Evolutionary conservation across 2,113 vertebrate genomes (phyloP), one percentile per base, ranked within the genome.

Genomic region (Calypte anna): DNA sequence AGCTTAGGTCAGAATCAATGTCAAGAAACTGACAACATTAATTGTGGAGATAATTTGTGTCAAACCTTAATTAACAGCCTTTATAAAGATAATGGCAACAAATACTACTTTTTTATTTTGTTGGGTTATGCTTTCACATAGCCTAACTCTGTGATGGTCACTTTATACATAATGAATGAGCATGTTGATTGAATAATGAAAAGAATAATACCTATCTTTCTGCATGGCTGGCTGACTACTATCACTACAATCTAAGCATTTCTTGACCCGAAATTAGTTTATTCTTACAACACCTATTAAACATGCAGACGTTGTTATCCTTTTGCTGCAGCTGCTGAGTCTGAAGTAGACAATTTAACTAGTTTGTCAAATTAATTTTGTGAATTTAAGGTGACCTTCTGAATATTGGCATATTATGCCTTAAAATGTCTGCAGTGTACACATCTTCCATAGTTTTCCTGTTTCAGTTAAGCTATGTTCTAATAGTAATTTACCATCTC

Each of bases 11-110:
- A 82, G 58, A 86, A 82, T 63, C 58, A 68, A 17, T 86, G 88
- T 95, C 89, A 94, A 62, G 64, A 90, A 91, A 91, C 51, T 82
- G 75, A 46, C 73, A 87, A n/a, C 48, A 66, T 94, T 89, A 86
- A 57, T 75, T 94, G 63, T 53, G 68, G 36, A 88, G 57, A 38
- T 83, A 82, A 83, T 86, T 75, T 84, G 11, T 81, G 73, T 96
- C 83, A 72, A 91, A 73, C 46, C 46, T 84, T 94, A 86, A 96
- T 92, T 91, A 94, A 73, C 23, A 91, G 61, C n/a, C n/a, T 84
- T 46, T 77, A 67, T 40, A 90, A 95, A 87, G n/a, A 66, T 74
- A 88, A 93, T 86, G 30, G 36, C 46, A 86, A 7, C 44, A 86
- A 77, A 54, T 48, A 64, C 7, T 81, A 3, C 18, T 90, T 79